Percentiles rank a stretch among this genome's conserved stretches.
These are phyloP conservation scores for Elmis aenea DNA, from an alignment of 2,888 invertebrate genomes.

Conservation along the genomic window DNA sequence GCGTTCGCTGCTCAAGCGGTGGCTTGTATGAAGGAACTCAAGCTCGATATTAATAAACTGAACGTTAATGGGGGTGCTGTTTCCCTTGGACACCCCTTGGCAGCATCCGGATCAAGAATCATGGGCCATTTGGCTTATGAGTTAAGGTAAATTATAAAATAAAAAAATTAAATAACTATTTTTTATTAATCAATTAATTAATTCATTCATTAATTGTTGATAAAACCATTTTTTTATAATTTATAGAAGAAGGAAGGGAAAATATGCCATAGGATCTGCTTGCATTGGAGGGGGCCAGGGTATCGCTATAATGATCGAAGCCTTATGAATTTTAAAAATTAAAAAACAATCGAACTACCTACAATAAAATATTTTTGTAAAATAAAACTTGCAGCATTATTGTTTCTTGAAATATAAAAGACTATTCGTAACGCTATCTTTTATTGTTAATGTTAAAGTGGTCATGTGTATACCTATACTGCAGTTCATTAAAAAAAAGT, in stretches of 20 bases:
- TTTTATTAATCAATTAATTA: no score
- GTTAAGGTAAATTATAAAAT: conserved; percentile 58
- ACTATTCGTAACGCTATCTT: no score
- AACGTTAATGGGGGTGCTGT: conserved; percentile 97
- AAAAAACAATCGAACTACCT: no score
- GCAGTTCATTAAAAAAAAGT: no score
- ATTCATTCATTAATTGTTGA: no score
- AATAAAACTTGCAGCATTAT: no score
- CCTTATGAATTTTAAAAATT: conserved; percentile 49
- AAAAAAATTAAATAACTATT: no score
- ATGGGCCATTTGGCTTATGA: conserved; percentile 88
- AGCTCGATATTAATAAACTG: conserved; percentile 78
- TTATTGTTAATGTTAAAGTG: no score
- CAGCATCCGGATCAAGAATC: conserved; percentile 91
- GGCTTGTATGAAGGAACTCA: conserved; percentile 85
- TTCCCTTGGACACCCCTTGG: conserved; percentile 94
- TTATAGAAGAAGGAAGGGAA: conserved; percentile 75
- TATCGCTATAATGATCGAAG: conserved; percentile 87
- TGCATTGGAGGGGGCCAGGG: conserved; percentile 99
- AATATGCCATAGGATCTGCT: conserved; percentile 89
- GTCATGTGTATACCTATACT: no score
- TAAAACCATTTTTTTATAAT: conserved; percentile 20
- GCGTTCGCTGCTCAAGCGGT: conserved; percentile 95
- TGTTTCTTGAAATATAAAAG: no score
- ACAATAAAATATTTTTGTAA: no score